Evolutionary conservation across 2,113 vertebrate species (phyloP), one percentile per base, ranked within the genome.

Genomic region (Rynchops niger): DNA sequence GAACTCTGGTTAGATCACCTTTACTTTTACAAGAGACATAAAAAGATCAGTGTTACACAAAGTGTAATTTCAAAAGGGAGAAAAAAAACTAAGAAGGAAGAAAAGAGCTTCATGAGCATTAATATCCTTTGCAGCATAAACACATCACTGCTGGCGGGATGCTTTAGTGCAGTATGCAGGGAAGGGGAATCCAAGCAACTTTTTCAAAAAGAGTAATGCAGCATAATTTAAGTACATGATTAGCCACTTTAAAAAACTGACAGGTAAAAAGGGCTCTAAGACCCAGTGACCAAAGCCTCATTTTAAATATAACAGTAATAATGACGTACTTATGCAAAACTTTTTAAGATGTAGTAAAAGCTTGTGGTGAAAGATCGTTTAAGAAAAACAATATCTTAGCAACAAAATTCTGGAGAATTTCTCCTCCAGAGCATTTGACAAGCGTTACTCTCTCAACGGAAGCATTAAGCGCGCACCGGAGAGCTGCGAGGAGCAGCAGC

Each of bases 401-500:
- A 76, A 45, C 40, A 47, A 32, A 47, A 53, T 6, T 29, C 38
- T 0, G 12, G 3, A 8, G 0, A 38, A 15, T 11, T 53, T 30
- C 29, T 40, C 30, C 52, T 32, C 16, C 7, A 10, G 8, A 12
- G 14, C 1, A 9, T 7, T 4, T 49, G 32, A 6, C 34, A 32
- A 22, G 38, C 0, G 26, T 2, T 10, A 27, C 26, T 15, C 27
- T n/a, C 43, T 11, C 20, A 5, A 1, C 2, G 21, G 1, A 1
- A 49, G 45, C 0, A 15, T 1, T 9, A 45, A 40, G 49, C 25
- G 40, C 18, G 8, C n/a, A 5, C 1, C 38, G 5, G 42, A 43
- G 49, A 6, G 34, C 61, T 7, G 42, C 5, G 50, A 30, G 61
- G 2, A 26, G 59, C 12, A 10, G 53, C 50, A 4, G 27, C 0